Evolutionary conservation across 92 coral and sea anemone species (phyloP), one percentile per base, ranked within the genome.

Genomic region (Palythoa caribaeorum): DNA sequence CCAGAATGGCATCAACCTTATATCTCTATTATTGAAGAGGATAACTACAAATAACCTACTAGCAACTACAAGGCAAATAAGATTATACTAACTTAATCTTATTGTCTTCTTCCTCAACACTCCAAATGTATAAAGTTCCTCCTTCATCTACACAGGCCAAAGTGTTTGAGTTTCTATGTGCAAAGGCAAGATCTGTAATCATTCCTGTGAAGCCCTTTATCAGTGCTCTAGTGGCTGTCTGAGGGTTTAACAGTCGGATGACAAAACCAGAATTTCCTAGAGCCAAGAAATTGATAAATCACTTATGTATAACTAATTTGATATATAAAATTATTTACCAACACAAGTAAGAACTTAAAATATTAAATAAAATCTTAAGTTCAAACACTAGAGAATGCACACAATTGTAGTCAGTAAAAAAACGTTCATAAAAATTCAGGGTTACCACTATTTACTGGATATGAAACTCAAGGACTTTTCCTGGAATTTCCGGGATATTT

Each of bases 131-230:
- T 69, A 97, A 91, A 88, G 96, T 94, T 8, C 99, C 99, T 55
- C 98, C 98, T 72, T 96, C 95, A 73, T 97, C 99, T 52, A 93
- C 94, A 83, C 99, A 95, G 1, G 99, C 99, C 72, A 97, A 89
- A 1, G 87, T 93, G 80, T 91, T 89, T 54, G 99, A 97, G 38
- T 94, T 92, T 75, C 89, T 79, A 92, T 97, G 99, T 8, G 98
- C 93, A 87, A 97, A 97, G 1, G 98, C 93, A 90, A 95, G 71
- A 86, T 97, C 99, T 80, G 96, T 93, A 37, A 97, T 92, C 78
- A 91, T 92, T 21, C 99, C 99, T 47, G 90, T 88, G 77, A 97
- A 97, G 51, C 98, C 98, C 75, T 97, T 97, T 75, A 97, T 94
- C 71, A 97, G 94, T 1, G 96, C 95, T 75, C 96, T 92, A 17